Evolutionary conservation across 2,113 vertebrate genomes (phyloP).

Genomic region (Daphoenositta chrysoptera): DNA sequence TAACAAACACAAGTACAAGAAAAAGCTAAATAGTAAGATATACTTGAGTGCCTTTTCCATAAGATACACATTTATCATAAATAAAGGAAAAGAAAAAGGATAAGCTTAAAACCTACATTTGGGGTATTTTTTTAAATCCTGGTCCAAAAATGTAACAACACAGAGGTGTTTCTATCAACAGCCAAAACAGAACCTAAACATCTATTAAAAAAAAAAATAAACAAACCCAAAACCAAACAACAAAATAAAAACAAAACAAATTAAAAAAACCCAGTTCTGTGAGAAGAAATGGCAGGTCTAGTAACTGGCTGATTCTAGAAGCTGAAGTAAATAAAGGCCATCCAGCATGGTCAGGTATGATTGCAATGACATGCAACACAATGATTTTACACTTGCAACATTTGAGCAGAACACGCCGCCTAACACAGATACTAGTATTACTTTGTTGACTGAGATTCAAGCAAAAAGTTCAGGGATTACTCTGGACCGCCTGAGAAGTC

Average conservation of each 20-base stretch:
- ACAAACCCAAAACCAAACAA: neutral
- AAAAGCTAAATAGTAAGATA: neutral
- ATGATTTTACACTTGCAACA: neutral
- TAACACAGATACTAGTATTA: neutral
- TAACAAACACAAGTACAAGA: neutral
- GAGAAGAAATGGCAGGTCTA: neutral
- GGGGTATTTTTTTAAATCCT: neutral
- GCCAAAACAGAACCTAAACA: neutral
- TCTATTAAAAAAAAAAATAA: neutral
- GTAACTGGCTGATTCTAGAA: neutral
- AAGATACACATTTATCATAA: neutral
- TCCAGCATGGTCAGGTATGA: neutral
- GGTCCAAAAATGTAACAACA: neutral
- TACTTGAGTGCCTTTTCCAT: neutral
- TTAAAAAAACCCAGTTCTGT: neutral
- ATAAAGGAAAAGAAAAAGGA: neutral
- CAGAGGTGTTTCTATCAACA: neutral
- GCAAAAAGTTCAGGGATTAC: neutral
- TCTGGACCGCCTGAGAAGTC: neutral
- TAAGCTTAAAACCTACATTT: neutral
- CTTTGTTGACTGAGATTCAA: neutral
- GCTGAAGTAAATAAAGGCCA: neutral
- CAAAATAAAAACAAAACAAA: neutral
- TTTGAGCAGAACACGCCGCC: neutral
- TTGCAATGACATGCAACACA: accelerated